A percentile compares a stretch with the other conserved stretches of the same genome.
These are phyloP conservation scores for Calameuta idolon DNA, from an alignment of 2,888 invertebrate species.

Conservation along the genomic window DNA sequence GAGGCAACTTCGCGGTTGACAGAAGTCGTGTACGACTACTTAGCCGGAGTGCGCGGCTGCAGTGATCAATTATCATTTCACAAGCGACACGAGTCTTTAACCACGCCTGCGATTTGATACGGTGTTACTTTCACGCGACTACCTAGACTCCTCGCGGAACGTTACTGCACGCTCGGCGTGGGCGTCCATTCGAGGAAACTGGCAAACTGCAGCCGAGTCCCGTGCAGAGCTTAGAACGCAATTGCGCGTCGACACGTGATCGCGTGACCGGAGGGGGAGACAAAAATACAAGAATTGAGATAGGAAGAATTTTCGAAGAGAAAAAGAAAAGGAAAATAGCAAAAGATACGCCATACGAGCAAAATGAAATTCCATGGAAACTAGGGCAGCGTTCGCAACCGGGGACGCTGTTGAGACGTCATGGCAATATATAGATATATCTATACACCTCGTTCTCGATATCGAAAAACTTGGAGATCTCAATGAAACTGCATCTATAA, in stretches of 20 bases:
- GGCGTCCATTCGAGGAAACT: background rate
- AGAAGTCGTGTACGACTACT: conserved; percentile 21
- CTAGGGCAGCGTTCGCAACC: conserved; percentile 21
- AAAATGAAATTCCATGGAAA: conserved; percentile 14
- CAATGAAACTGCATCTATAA: conserved; percentile 17
- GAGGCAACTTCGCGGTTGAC: conserved; percentile 15
- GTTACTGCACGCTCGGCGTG: background rate
- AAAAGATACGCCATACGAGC: background rate
- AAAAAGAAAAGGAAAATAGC: background rate
- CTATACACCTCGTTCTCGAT: conserved; percentile 10
- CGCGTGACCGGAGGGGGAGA: background rate
- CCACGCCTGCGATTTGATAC: conserved; percentile 14
- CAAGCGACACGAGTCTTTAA: conserved; percentile 15
- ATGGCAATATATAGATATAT: background rate
- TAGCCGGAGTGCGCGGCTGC: conserved; percentile 9
- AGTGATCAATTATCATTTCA: conserved; percentile 25
- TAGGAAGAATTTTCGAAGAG: background rate
- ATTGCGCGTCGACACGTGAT: background rate
- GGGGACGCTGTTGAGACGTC: background rate
- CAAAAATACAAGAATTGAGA: background rate
- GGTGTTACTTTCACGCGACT: conserved; percentile 20
- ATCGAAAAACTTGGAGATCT: conserved; percentile 16
- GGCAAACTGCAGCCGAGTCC: background rate
- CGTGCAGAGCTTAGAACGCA: background rate
- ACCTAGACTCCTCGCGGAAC: background rate